phyloP scores from a whole-genome alignment of 1,140 invertebrate species.

The Chrysoperla carnea region DNA sequence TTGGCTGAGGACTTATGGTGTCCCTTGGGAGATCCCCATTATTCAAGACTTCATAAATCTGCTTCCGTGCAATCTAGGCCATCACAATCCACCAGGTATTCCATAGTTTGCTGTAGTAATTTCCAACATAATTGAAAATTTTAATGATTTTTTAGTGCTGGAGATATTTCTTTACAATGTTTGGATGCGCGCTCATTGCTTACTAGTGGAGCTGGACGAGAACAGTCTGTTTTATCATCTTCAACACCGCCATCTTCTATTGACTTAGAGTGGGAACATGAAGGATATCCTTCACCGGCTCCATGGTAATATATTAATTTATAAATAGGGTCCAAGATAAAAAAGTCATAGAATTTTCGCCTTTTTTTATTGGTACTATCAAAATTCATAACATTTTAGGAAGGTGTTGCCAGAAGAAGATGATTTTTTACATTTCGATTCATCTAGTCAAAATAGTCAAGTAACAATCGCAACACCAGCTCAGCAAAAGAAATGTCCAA shows the following conservation, averaged over 20 bases:
- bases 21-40: slow-evolving; percentile 21
- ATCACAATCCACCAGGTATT: slow-evolving; percentile 16
- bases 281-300: slow-evolving; percentile 17
- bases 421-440: background rate
- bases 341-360: too few relatives aligned
- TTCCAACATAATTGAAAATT: background rate
- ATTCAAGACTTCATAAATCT: slow-evolving; percentile 23
- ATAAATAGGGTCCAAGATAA: background rate
- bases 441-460: slow-evolving; percentile 17
- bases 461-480: slow-evolving; percentile 18
- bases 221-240: slow-evolving; percentile 11
- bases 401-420: background rate
- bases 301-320: background rate
- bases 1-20: slow-evolving; percentile 27
- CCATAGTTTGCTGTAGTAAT: background rate
- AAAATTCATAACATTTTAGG: background rate
- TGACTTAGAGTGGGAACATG: slow-evolving; percentile 41
- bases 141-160: slow-evolving; percentile 20
- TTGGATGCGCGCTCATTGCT: slow-evolving; percentile 27
- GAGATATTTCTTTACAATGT: slow-evolving; percentile 27
- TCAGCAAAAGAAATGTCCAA: background rate
- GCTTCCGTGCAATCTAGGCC: slow-evolving; percentile 13
- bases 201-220: slow-evolving; percentile 15
- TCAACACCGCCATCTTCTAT: slow-evolving; percentile 34
- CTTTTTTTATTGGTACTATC: too few relatives aligned